Base-by-base conservation (phyloP, 2,797 vertebrate genomes). In the Pangasius krempfi region DNA sequence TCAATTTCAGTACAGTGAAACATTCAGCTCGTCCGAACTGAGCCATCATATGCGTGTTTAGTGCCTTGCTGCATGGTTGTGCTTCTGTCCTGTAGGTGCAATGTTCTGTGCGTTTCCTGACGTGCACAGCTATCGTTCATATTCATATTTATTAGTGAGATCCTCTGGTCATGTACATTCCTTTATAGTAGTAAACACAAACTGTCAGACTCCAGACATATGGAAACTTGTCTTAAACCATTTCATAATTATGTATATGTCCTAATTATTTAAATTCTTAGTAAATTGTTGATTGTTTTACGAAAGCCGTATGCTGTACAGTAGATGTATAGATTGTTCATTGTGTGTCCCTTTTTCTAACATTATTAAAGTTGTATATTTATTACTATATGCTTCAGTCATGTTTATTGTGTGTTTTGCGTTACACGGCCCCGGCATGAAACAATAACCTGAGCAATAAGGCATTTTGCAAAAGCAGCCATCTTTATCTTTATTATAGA, bases 291-390 rank as follows among this genome's bases (percentile, higher is more conserved):
- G 16, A 86, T 66, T 88, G 75, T 40, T 87, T 80, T 88, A 91
- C 18, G 37, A 40, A 82, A n/a, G 25, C 80, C 13, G 6, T 27
- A 7, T 82, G 66, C 64, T 95, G 93, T 94, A 94, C 87, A 93
- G 91, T 91, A 70, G 79, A 85, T 56, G 44, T 87, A 33, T 66
- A 88, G 33, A 81, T 88, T 92, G 86, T 92, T 92, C 73, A 76
- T 60, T 90, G 37, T 88, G 79, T 89, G 70, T 62, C 84, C 84
- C 44, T 91, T 92, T 62, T 91, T 93, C 87, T 40, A 92, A 90
- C 87, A 78, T 93, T 94, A 88, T 94, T 94, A 94, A 95, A 95
- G 60, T 37, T 91, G n/a, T 33, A 50, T 95, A 95, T 96, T 96
- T 96, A 96, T 96, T 95, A 94, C 86, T 2, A 66, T 14, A 25